phyloP scores from a whole-genome alignment of 2,113 vertebrate species.

The Lasiurus cinereus region DNA sequence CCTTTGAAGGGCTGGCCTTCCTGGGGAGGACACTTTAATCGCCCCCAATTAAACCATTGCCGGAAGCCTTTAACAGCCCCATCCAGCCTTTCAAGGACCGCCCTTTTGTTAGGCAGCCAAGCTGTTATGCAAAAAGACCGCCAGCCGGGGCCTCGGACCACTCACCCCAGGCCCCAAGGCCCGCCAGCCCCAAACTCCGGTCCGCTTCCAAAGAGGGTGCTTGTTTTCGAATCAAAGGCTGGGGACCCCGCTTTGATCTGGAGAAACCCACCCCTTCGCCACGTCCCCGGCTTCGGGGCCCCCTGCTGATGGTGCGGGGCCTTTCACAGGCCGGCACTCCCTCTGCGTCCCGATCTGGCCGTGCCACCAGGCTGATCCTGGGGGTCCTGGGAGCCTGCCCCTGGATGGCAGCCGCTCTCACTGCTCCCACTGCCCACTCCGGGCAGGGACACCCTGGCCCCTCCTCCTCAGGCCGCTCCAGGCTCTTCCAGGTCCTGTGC shows the following conservation, averaged over 20 bases:
- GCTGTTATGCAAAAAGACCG: constrained; percentile 75
- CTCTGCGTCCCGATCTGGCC: not conserved
- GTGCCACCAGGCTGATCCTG: not conserved
- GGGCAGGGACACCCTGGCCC: not conserved
- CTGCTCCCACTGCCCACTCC: not conserved
- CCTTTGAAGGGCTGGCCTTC: constrained; percentile 81
- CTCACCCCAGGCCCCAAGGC: constrained; percentile 59
- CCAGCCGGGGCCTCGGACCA: constrained; percentile 18
- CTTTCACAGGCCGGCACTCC: not conserved
- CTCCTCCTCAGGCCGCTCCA: not conserved
- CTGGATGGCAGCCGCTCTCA: not conserved
- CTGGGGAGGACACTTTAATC: constrained; percentile 79
- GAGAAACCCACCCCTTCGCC: constrained; percentile 38
- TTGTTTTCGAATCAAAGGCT: constrained; percentile 75
- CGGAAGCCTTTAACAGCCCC: constrained; percentile 82
- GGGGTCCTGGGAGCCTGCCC: not conserved
- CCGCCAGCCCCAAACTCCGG: constrained; percentile 23
- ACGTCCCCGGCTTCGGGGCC: not conserved
- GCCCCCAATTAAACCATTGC: constrained; percentile 83
- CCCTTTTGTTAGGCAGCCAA: constrained; percentile 80
- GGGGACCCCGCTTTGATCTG: constrained; percentile 74
- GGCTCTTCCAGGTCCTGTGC: not conserved
- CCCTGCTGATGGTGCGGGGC: not conserved
- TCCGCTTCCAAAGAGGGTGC: not conserved
- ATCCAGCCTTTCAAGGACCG: constrained; percentile 74